Evolutionary conservation across 2,113 vertebrate species (phyloP), one percentile per base, ranked within the genome.

Genomic region (Anguilla japonica): DNA sequence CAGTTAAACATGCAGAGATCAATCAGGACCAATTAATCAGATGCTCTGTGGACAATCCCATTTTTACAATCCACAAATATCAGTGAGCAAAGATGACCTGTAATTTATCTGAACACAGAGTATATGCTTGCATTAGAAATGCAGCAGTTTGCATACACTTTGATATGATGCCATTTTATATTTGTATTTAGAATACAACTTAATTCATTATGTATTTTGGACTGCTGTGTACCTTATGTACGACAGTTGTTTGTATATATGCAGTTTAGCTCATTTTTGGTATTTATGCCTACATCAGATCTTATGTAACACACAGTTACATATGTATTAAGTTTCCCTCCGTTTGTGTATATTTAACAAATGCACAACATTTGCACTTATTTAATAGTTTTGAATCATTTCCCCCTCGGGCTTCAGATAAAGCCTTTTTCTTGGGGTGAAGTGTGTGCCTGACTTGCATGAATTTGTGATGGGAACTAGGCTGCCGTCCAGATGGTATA

Each of bases 401-500:
- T 57, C 5, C 43, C 83, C 81, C 22, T 84, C 39, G 18, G 39
- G 41, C 5, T 43, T 56, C 67, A 79, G 34, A 83, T 87, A 84
- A 79, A 87, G 87, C 46, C 46, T 84, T n/a, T 75, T 87, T 29
- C 83, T 40, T n/a, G 29, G 75, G 50, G 26, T 46, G 83, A 63
- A 84, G 79, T 87, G 56, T 34, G 39, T 63, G 79, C 71, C 79
- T 43, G 83, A 88, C 43, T 83, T 89, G 83, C 71, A 81, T 81
- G 86, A 7, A 50, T 80, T 80, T 80, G 81, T 85, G 80, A 82
- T 40, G 60, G 43, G 87, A 79, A 13, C 41, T 46, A 80, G 86
- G 88, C 81, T 71, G 43, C 56, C 15, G 43, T 71, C 88, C 88
- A 87, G 83, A 57, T 85, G 83, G 41, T 83, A 81, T 78, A n/a